Evolutionary conservation across 1,140 invertebrate species (phyloP), one percentile per base, ranked within the genome.

Genomic region (Euura saliciscinereae): DNA sequence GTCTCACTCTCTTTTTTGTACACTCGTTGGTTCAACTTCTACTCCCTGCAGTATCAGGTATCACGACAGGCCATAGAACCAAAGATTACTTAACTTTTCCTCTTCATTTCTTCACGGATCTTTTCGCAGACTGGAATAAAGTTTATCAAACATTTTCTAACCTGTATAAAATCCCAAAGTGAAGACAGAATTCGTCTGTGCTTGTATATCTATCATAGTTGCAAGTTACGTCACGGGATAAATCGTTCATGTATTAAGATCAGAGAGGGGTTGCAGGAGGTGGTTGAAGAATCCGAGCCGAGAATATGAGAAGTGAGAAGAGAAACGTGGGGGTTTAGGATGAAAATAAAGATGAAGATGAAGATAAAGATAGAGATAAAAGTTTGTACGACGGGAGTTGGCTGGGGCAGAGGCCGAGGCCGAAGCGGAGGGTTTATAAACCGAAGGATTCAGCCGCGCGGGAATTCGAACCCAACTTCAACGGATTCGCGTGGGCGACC

Each of bases 401-500:
- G 45, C 65, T 43, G 65, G 66, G 71, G 68, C 44, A 69, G 64
- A 42, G 68, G 69, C 28, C 43, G 11, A 69, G 65, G 59, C 70
- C 11, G 66, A 74, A 28, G 28, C 28, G 59, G 59, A 76, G 66
- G 59, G 69, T 44, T 72, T 59, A 59, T 59, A 59, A 8, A 59
- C 8, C 51, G 65, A 65, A 72, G 65, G 74, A 69, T 45, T 68
- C 66, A 10, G 44, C 11, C 44, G 42, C 28, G 28, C 44, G 69
- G 68, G 72, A 74, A 74, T 74, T 76, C 70, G 64, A 72, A 74
- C 70, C 67, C 66, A 67, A 72, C 68, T 75, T 75, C 75, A 71
- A 74, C 68, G 69, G 71, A n/a, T 51, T 70, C 71, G 76, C 72
- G 76, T 77, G 76, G 76, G 76, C 76, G 76, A 76, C 46, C 51